Evolutionary conservation across 2,888 invertebrate species (phyloP), one percentile per base, ranked within the genome.

Genomic region (Eledone cirrhosa): DNA sequence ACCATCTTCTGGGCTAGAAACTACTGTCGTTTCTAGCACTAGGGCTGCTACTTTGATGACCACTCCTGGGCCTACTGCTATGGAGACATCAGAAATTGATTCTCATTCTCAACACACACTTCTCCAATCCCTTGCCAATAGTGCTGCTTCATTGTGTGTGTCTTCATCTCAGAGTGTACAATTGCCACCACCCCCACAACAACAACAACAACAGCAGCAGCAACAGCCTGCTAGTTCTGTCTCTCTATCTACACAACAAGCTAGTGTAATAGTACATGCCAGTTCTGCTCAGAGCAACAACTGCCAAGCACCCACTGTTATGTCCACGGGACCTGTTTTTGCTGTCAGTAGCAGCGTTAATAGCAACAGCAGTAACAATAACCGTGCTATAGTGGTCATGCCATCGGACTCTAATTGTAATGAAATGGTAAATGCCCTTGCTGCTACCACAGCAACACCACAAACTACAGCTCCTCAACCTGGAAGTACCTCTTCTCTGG

Each of bases 241-340:
- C n/a, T 72, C 72, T 33, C 72, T 72, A 1, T 33, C 33, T 72
- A 72, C 72, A 11, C 76, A 81, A 13, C 89, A 88, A 81, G 84
- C 89, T 19, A 89, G 90, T 81, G 90, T 90, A 33, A 90, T 90
- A 47, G 89, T 90, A n/a, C 89, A 89, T 80, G 88, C 88, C 2
- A 86, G 89, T 41, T 85, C 86, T 5, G 84, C 86, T 29, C 80
- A 80, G 69, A 47, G 48, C 16, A 47, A 31, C 16, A 47, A 31
- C 72, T 14, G 33, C 41, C 29, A 11, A n/a, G 33, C 72, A 13
- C 72, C 72, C n/a, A 31, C 24, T 22, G 72, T 72, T 33, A 41
- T 72, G 72, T 41, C 72, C 13, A 72, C 72, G 19, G 72, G 72
- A 72, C 72, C 72, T 31, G 72, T 29, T 22, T 19, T 67, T 67